phyloP scores from a whole-genome alignment of 2,888 invertebrate species.

The Augiades crinisus region DNA sequence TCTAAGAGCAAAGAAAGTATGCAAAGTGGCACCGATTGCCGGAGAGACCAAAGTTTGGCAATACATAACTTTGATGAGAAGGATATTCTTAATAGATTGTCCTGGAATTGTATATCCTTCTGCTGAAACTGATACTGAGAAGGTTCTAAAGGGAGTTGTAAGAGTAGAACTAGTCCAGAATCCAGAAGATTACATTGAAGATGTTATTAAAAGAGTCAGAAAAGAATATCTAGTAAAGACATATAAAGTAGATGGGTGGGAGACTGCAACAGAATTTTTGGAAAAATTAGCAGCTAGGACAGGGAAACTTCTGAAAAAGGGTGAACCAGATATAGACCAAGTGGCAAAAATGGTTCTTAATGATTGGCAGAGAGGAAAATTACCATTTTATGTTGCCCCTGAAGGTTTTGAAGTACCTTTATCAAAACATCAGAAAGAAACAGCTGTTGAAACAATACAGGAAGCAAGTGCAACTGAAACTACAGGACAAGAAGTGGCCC shows the following conservation, averaged over 20 bases:
- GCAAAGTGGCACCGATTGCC: slow-evolving; percentile 99
- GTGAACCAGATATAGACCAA: slow-evolving; percentile 96
- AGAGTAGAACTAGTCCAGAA: slow-evolving; percentile 96
- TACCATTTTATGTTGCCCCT: slow-evolving; percentile 96
- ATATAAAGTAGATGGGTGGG: slow-evolving; percentile 93
- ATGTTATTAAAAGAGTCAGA: slow-evolving; percentile 93
- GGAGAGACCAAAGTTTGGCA: slow-evolving; percentile 99
- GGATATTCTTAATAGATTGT: slow-evolving; percentile 98
- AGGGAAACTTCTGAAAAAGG: slow-evolving; percentile 96
- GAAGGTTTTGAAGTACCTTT: slow-evolving; percentile 89
- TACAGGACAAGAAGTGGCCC: slow-evolving; percentile 47
- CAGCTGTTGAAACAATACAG: not conserved
- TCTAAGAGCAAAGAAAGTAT: slow-evolving; percentile 97
- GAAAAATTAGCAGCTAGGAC: slow-evolving; percentile 92
- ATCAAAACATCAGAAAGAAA: slow-evolving; percentile 56
- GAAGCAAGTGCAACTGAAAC: slow-evolving; percentile 46
- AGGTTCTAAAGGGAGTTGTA: slow-evolving; percentile 98
- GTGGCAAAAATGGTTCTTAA: slow-evolving; percentile 97
- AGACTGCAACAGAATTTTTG: slow-evolving; percentile 91
- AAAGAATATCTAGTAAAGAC: slow-evolving; percentile 94
- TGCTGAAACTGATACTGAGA: slow-evolving; percentile 96
- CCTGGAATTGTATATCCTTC: slow-evolving; percentile 99
- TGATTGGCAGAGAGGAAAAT: slow-evolving; percentile 98
- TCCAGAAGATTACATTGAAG: slow-evolving; percentile 96
- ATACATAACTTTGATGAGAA: slow-evolving; percentile 98